Conservation (phyloP, 92 coral and sea anemone genomes). For the Blastomussa wellsi region DNA sequence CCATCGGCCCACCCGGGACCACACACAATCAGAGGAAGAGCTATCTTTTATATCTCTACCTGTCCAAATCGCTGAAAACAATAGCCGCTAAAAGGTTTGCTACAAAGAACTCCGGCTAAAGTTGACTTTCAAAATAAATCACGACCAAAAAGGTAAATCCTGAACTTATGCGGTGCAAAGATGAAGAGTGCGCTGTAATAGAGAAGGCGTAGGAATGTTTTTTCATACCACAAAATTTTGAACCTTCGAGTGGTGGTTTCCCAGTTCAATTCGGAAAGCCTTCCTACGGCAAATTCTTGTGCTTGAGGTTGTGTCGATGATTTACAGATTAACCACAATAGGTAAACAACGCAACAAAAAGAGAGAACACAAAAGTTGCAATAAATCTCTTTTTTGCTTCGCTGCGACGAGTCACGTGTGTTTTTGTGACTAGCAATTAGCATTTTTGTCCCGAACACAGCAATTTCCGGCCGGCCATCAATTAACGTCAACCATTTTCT, state of each 20-base stretch:
- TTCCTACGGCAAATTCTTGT: neutral
- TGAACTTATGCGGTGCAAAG: slow-evolving; percentile 6
- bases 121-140: slow-evolving; percentile 57
- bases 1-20: slow-evolving; percentile 47
- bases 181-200: neutral
- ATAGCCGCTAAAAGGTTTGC: slow-evolving; percentile 49
- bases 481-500: slow-evolving; percentile 36
- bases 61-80: slow-evolving; percentile 44
- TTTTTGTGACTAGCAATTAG: slow-evolving; percentile 16
- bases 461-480: slow-evolving; percentile 48
- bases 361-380: neutral
- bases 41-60: slow-evolving; percentile 55
- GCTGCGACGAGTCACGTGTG: slow-evolving; percentile 32
- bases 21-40: slow-evolving; percentile 54
- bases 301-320: neutral
- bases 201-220: slow-evolving; percentile 5
- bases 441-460: slow-evolving; percentile 10
- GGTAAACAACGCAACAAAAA: neutral
- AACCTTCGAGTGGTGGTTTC: slow-evolving; percentile 16
- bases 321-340: neutral
- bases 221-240: slow-evolving; percentile 36
- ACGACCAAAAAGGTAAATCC: slow-evolving; percentile 1
- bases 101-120: slow-evolving; percentile 30
- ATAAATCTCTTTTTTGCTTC: neutral
- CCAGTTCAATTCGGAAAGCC: neutral